Conservation (phyloP, 2,113 vertebrate genomes). For the Gopherus flavomarginatus region DNA sequence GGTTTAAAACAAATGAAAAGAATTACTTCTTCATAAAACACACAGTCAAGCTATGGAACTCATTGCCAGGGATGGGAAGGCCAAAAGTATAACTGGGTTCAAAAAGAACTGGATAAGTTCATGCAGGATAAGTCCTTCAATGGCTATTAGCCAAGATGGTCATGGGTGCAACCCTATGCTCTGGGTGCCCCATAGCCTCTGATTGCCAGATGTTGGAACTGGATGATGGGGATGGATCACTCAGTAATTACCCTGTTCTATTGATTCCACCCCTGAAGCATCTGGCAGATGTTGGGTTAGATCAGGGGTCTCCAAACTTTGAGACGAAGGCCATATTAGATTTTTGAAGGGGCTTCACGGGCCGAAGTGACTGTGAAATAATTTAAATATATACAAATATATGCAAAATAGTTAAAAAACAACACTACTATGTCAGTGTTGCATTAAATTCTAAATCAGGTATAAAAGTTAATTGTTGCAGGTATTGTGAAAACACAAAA, state of each 20-base stretch:
- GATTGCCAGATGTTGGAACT: not conserved
- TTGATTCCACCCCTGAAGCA: not conserved
- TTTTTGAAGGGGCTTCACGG: too few species aligned
- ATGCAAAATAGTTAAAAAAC: too few species aligned
- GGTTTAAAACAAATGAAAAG: not conserved
- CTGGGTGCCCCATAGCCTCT: not conserved
- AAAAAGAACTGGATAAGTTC: not conserved
- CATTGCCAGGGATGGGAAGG: not conserved
- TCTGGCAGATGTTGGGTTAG: not conserved
- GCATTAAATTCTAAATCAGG: too few species aligned
- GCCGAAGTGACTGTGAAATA: too few species aligned
- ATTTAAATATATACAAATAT: too few species aligned
- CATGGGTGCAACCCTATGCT: not conserved
- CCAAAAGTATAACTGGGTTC: not conserved
- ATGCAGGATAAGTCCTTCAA: not conserved
- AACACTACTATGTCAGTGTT: too few species aligned
- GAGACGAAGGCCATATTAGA: too few species aligned
- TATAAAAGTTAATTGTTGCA: too few species aligned
- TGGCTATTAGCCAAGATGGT: not conserved
- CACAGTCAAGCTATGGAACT: not conserved
- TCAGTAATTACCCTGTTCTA: not conserved
- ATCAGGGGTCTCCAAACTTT: too few species aligned
- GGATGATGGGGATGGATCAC: not conserved
- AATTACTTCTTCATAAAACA: not conserved
- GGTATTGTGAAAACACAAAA: too few species aligned